Evolutionary conservation across 2,888 invertebrate species (phyloP).

Genomic region (Caenorhabditis drosophilae): DNA sequence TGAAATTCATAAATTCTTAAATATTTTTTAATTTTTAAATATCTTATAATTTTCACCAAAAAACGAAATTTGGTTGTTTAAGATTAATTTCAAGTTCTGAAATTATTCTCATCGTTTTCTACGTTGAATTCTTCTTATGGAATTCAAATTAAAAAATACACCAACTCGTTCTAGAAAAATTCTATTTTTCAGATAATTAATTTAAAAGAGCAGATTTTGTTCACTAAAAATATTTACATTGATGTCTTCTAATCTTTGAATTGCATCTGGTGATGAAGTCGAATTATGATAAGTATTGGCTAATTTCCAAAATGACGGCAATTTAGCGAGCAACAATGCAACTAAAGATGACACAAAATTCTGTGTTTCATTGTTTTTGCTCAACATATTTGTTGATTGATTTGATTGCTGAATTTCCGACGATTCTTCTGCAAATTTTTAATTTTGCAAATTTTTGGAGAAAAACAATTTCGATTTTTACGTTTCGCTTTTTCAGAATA

Average conservation of each 20-base stretch:
- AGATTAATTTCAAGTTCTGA: neutral
- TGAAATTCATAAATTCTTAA: too few species aligned
- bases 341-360: constrained; percentile 82
- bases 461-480: neutral
- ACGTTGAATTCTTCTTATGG: too few species aligned
- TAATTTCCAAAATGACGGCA: constrained; percentile 86
- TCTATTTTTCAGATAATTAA: neutral
- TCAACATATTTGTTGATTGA: constrained; percentile 10
- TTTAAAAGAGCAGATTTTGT: neutral
- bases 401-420: constrained; percentile 8
- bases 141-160: too few species aligned
- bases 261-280: constrained; percentile 77
- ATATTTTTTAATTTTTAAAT: too few species aligned
- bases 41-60: too few species aligned
- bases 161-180: constrained; percentile 4
- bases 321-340: constrained; percentile 76
- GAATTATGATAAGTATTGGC: constrained; percentile 84
- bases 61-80: too few species aligned
- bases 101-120: too few species aligned
- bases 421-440: constrained; percentile 7
- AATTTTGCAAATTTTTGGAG: neutral
- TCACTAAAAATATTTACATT: constrained; percentile 48
- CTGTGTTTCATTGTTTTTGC: constrained; percentile 26
- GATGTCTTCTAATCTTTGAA: constrained; percentile 63
- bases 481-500: constrained; percentile 36